phyloP scores from a whole-genome alignment of 2,113 vertebrate genomes.

The Cyprichromis sp. region DNA sequence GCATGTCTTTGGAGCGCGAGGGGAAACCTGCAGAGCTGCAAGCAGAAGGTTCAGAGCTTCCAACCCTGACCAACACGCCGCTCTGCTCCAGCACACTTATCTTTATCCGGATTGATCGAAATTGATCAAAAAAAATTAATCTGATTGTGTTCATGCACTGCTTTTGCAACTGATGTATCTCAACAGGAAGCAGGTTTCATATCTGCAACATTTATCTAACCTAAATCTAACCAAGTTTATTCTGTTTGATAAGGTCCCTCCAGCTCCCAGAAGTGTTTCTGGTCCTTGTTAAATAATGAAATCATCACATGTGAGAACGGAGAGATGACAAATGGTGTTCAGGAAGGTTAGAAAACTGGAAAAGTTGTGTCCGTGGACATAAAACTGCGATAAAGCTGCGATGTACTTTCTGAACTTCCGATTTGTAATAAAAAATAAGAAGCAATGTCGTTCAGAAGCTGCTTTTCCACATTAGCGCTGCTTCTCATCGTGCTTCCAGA shows the following conservation, averaged over 20 bases:
- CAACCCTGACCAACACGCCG: rapidly evolving
- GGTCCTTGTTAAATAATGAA: not conserved
- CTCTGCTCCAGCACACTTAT: not conserved
- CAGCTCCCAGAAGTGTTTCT: not conserved
- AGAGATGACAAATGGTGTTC: not conserved
- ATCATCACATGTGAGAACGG: not conserved
- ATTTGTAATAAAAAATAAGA: not conserved
- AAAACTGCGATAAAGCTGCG: not conserved
- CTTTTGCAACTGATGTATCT: not conserved
- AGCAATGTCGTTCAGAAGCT: not conserved
- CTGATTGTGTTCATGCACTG: not conserved
- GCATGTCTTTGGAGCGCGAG: not conserved
- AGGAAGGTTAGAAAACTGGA: not conserved
- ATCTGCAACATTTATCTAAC: not conserved
- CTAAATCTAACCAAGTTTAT: not conserved
- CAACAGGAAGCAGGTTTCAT: not conserved
- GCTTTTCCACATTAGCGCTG: not conserved
- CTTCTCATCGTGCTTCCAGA: not conserved
- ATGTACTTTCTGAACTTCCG: not conserved
- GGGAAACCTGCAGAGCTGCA: not conserved
- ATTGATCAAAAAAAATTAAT: rapidly evolving
- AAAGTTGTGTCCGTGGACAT: not conserved
- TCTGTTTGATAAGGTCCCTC: not conserved
- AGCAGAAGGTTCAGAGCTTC: not conserved
- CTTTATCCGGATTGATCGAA: rapidly evolving